These are phyloP conservation scores for Gymnodraco acuticeps DNA, from an alignment of 2,797 vertebrate genomes.

Conservation along the genomic window DNA sequence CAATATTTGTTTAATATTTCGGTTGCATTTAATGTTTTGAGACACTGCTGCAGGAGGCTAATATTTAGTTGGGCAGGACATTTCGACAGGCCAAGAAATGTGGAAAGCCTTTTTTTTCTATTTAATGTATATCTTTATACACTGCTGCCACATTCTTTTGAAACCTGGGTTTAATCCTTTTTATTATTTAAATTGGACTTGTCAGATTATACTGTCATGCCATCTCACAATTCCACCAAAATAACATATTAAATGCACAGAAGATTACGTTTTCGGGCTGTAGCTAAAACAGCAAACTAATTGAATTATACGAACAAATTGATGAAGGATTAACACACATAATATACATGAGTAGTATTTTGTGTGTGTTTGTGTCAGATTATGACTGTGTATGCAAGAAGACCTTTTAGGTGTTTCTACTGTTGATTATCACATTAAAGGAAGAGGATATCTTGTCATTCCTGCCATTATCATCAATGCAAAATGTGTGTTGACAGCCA, in stretches of 20 bases:
- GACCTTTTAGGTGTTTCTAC: neutral
- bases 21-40: conserved; percentile 24
- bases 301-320: conserved; percentile 22
- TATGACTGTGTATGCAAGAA: neutral
- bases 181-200: conserved; percentile 51
- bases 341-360: neutral
- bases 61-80: conserved; percentile 6
- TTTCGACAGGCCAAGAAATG: conserved; percentile 18
- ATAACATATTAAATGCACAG: conserved; percentile 24
- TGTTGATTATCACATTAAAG: conserved; percentile 13
- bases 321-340: neutral
- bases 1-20: conserved; percentile 33
- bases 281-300: conserved; percentile 17
- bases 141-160: conserved; percentile 15
- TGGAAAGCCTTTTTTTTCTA: conserved; percentile 22
- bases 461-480: conserved; percentile 8
- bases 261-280: conserved; percentile 20
- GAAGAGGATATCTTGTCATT: conserved; percentile 6
- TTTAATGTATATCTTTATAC: conserved; percentile 18
- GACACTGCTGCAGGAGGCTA: conserved; percentile 12
- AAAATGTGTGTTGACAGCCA: conserved; percentile 24
- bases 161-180: conserved; percentile 41
- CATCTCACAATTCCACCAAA: conserved; percentile 22
- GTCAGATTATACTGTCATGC: conserved; percentile 35
- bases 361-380: neutral